These are phyloP conservation scores for Schizaphis graminum DNA, from an alignment of 2,888 invertebrate species.

Conservation along the genomic window DNA sequence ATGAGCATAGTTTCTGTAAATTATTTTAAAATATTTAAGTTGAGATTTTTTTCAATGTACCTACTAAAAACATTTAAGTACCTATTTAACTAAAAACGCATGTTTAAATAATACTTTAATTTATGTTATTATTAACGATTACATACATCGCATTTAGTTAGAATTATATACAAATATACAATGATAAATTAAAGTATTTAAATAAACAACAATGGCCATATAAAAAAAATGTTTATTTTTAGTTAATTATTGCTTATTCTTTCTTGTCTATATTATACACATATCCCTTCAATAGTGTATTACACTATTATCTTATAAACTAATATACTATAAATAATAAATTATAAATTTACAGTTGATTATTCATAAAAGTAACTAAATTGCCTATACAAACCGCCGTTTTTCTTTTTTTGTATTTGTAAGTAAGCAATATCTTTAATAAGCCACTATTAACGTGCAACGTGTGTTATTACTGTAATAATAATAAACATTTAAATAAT, in stretches of 20 bases:
- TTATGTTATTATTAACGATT: background rate
- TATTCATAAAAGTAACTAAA: slow-evolving; percentile 9
- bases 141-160: background rate
- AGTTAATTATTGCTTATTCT: background rate
- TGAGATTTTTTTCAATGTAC: background rate
- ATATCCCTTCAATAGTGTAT: background rate
- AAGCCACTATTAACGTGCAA: background rate
- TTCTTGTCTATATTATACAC: background rate
- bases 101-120: background rate
- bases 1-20: background rate
- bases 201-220: background rate
- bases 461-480: background rate
- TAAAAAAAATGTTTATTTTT: background rate
- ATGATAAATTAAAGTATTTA: background rate
- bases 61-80: background rate
- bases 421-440: background rate
- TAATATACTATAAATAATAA: background rate
- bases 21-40: background rate
- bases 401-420: background rate
- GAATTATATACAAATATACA: background rate
- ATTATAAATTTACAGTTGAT: background rate
- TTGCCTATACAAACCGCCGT: slow-evolving; percentile 33
- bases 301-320: background rate
- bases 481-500: background rate
- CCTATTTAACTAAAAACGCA: background rate